A percentile compares a stretch with the other conserved stretches of the same genome.
phyloP scores from a whole-genome alignment of 2,888 invertebrate genomes.

The Crematogaster levior region DNA sequence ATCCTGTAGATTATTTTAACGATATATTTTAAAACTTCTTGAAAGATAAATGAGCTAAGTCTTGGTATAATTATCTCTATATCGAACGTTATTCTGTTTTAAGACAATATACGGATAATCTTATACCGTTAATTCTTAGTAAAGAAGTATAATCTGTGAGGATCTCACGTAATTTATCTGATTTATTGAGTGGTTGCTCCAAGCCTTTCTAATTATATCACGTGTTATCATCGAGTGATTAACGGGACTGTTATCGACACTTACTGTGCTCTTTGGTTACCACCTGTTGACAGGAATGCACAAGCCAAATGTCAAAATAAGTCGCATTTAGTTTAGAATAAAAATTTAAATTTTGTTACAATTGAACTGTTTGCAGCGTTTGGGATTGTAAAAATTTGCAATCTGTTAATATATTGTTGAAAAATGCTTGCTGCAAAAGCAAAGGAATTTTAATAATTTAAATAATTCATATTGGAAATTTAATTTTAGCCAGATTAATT shows the following conservation, averaged over 20 bases:
- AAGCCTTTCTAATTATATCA: slow-evolving; percentile 7
- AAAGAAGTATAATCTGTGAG: neutral
- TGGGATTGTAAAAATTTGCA: neutral
- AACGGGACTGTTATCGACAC: neutral
- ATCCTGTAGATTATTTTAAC: neutral
- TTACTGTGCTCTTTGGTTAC: slow-evolving; percentile 38
- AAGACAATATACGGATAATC: neutral
- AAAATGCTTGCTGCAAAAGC: neutral
- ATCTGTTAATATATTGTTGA: slow-evolving; percentile 9
- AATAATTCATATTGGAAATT: neutral
- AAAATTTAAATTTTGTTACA: neutral
- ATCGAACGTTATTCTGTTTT: slow-evolving; percentile 13
- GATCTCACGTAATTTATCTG: neutral
- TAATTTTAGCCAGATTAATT: neutral
- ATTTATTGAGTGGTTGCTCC: slow-evolving; percentile 3
- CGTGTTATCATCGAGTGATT: slow-evolving; percentile 7
- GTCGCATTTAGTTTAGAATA: neutral
- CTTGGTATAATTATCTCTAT: neutral
- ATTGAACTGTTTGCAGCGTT: neutral
- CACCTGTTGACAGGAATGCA: slow-evolving; percentile 49
- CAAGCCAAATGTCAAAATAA: slow-evolving; percentile 21
- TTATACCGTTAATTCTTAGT: neutral
- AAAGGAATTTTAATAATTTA: neutral
- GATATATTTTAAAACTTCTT: neutral
- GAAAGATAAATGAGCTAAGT: slow-evolving; percentile 10